These are phyloP conservation scores for Emydura subglobosa DNA, from an alignment of 2,113 vertebrate species.

Conservation along the genomic window DNA sequence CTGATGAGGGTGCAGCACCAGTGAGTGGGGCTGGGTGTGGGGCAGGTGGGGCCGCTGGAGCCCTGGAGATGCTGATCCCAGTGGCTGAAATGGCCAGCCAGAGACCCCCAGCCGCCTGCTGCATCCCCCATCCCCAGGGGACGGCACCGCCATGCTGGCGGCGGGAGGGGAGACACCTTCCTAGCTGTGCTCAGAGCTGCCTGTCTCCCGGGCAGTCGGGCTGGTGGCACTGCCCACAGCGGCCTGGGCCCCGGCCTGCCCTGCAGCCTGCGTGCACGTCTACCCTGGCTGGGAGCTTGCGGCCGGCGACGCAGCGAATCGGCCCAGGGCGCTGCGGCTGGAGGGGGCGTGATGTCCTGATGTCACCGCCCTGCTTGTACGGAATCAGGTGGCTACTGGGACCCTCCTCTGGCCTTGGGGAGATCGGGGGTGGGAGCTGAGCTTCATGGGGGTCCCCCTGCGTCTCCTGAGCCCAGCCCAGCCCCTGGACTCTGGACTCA, in stretches of 20 bases:
- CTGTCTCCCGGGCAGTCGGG: not conserved
- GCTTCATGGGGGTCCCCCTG: not conserved
- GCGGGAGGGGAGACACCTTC: not conserved
- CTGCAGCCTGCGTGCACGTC: too few species aligned
- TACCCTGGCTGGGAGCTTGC: too few species aligned
- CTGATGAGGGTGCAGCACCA: constrained; percentile 63
- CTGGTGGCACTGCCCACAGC: not conserved
- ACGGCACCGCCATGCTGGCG: not conserved
- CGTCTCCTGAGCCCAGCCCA: too few species aligned
- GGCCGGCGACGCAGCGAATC: not conserved
- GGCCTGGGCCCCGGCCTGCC: not conserved
- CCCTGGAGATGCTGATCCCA: fast-evolving
- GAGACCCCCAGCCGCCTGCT: not conserved
- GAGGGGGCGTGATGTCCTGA: not conserved
- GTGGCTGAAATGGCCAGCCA: not conserved
- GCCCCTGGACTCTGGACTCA: too few species aligned
- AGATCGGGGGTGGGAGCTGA: not conserved
- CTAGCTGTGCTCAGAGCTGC: not conserved
- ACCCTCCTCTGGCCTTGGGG: not conserved
- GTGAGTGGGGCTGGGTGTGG: constrained; percentile 18
- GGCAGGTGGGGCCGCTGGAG: fast-evolving
- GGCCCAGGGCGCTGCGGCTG: not conserved
- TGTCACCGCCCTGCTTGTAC: not conserved
- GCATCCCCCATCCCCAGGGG: not conserved
- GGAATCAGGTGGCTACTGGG: not conserved